phyloP scores from a whole-genome alignment of 2,888 invertebrate genomes.

The Apamea crenata region DNA sequence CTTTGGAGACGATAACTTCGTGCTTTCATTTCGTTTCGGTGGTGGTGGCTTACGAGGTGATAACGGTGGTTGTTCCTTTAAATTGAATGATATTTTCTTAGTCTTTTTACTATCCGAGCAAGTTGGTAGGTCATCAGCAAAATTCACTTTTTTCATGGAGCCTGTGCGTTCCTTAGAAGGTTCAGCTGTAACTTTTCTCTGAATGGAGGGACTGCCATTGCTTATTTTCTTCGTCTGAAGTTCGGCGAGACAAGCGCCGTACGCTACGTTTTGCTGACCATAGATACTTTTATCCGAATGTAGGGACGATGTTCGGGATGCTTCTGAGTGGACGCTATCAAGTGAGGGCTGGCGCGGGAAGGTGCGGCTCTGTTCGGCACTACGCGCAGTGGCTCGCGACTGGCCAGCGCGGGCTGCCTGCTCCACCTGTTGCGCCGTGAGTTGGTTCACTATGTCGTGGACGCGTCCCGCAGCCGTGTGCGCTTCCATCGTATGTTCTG shows the following conservation, averaged over 20 bases:
- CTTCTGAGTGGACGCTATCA: constrained; percentile 89
- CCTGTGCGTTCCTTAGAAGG: constrained; percentile 85
- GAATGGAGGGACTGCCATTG: constrained; percentile 81
- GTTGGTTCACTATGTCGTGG: constrained; percentile 84
- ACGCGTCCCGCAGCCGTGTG: constrained; percentile 82
- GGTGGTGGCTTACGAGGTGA: constrained; percentile 93
- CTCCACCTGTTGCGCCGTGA: constrained; percentile 84
- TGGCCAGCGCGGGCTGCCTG: constrained; percentile 81
- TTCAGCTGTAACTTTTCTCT: constrained; percentile 81
- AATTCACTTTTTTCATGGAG: constrained; percentile 90
- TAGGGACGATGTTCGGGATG: constrained; percentile 85
- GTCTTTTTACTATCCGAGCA: constrained; percentile 88
- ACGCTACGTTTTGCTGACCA: constrained; percentile 81
- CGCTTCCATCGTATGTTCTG: constrained; percentile 86
- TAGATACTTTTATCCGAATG: constrained; percentile 85
- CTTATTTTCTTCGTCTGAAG: constrained; percentile 89
- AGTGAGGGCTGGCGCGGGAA: constrained; percentile 90
- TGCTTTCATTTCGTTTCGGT: constrained; percentile 94
- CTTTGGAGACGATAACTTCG: constrained; percentile 94
- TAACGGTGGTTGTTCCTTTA: constrained; percentile 88
- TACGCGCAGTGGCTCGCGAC: constrained; percentile 81
- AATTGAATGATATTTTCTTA: constrained; percentile 92
- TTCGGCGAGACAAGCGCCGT: constrained; percentile 90
- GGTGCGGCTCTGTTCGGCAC: constrained; percentile 80
- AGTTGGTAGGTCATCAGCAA: constrained; percentile 90